These are phyloP conservation scores for Aricia agestis DNA, from an alignment of 1,140 invertebrate genomes.

Conservation along the genomic window DNA sequence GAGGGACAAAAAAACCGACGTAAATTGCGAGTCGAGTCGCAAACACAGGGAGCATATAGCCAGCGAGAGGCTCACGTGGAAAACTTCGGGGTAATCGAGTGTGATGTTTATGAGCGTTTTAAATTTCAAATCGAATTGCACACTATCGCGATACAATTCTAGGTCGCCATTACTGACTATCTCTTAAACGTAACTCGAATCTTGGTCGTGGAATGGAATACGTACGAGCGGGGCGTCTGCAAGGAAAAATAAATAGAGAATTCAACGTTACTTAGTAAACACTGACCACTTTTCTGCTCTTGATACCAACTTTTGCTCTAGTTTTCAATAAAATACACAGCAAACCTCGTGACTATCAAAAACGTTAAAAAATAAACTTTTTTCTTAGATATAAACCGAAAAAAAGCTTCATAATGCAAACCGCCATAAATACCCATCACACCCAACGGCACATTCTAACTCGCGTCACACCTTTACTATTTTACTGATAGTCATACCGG, in stretches of 20 bases:
- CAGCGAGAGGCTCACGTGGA: constrained; percentile 37
- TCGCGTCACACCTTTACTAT: background rate
- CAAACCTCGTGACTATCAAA: too few species aligned
- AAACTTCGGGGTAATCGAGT: constrained; percentile 47
- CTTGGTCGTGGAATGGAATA: background rate
- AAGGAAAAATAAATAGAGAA: background rate
- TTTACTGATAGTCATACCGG: background rate
- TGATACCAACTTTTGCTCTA: background rate
- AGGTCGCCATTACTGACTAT: constrained; percentile 37
- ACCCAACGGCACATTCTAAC: background rate
- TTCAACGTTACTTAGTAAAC: background rate
- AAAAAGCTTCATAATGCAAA: too few species aligned
- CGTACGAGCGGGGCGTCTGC: background rate
- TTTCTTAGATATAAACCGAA: too few species aligned
- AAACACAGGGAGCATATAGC: constrained; percentile 31
- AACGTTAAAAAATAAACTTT: too few species aligned
- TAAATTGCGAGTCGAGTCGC: constrained; percentile 22
- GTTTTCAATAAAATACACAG: background rate
- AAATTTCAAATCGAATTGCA: constrained; percentile 48
- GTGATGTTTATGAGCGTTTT: constrained; percentile 53
- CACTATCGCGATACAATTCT: constrained; percentile 41
- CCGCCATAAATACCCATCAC: background rate
- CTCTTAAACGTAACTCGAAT: constrained; percentile 33
- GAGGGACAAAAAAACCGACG: constrained; percentile 11
- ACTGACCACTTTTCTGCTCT: background rate